These are phyloP conservation scores for Prionace glauca DNA, from an alignment of 2,797 vertebrate species.

Conservation along the genomic window DNA sequence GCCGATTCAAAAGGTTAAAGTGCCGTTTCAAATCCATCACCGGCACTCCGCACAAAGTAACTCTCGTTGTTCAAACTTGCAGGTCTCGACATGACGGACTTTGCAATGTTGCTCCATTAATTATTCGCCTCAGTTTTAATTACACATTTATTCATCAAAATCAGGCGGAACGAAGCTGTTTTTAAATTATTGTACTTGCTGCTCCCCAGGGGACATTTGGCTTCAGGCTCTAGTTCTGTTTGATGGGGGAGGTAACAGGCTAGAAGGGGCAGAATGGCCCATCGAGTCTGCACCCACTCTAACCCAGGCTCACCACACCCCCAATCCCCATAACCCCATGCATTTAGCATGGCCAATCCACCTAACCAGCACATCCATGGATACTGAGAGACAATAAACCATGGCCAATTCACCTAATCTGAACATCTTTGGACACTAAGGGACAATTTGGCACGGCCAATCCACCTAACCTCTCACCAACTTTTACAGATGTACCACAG, in stretches of 20 bases:
- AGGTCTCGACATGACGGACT: background rate
- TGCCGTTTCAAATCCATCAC: background rate
- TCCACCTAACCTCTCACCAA: no score
- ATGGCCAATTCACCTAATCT: no score
- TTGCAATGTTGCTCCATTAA: background rate
- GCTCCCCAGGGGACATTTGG: background rate
- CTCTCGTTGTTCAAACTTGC: background rate
- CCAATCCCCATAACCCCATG: no score
- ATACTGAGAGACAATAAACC: no score
- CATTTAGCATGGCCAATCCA: no score
- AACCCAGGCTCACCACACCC: no score
- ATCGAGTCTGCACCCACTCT: no score
- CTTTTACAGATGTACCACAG: no score
- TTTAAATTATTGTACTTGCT: background rate
- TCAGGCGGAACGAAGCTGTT: background rate
- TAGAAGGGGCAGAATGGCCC: no score
- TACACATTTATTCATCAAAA: background rate
- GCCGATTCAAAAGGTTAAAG: background rate
- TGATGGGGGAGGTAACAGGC: background rate
- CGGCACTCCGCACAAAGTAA: background rate
- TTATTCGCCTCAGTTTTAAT: background rate
- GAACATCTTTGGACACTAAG: no score
- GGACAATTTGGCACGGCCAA: no score
- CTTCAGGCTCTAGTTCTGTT: background rate
- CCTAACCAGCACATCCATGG: no score